Conservation (phyloP, 1,140 invertebrate genomes). For the Leucophenga varia region DNA sequence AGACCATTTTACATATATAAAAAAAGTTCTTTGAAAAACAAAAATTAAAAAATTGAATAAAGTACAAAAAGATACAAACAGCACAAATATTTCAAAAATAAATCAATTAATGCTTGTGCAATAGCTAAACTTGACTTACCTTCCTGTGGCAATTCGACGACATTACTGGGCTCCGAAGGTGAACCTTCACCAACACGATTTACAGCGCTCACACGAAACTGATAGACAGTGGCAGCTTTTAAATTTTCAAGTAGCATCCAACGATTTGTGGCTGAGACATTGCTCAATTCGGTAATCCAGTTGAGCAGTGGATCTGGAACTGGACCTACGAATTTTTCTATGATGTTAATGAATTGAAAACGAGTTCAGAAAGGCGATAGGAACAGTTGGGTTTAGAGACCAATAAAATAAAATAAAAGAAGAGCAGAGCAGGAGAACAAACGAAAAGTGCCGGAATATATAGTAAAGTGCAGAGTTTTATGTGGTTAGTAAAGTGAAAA, state of each 20-base stretch:
- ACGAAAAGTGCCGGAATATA: too few species aligned
- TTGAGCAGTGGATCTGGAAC: slow-evolving; percentile 78
- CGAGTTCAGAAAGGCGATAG: slow-evolving; percentile 7
- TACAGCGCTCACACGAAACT: slow-evolving; percentile 92
- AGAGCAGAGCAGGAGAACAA: background rate
- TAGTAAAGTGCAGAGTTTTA: too few species aligned
- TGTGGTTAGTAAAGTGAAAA: too few species aligned
- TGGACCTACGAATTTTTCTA: slow-evolving; percentile 66
- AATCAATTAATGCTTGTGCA: background rate
- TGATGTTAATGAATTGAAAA: slow-evolving; percentile 50
- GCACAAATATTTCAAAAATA: background rate
- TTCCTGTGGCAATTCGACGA: slow-evolving; percentile 89
- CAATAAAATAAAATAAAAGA: background rate
- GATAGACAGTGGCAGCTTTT: slow-evolving; percentile 92
- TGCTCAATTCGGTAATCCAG: slow-evolving; percentile 87
- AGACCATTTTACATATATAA: too few species aligned
- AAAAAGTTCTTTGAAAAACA: too few species aligned
- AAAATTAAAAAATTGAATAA: too few species aligned
- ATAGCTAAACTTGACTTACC: slow-evolving; percentile 67
- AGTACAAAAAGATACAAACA: too few species aligned
- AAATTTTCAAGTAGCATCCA: slow-evolving; percentile 82
- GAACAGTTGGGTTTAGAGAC: too few species aligned
- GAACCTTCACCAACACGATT: slow-evolving; percentile 94
- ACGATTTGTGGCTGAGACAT: slow-evolving; percentile 77
- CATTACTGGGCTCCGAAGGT: slow-evolving; percentile 82